phyloP scores from a whole-genome alignment of 2,888 invertebrate species.

The Plemyria rubiginata region DNA sequence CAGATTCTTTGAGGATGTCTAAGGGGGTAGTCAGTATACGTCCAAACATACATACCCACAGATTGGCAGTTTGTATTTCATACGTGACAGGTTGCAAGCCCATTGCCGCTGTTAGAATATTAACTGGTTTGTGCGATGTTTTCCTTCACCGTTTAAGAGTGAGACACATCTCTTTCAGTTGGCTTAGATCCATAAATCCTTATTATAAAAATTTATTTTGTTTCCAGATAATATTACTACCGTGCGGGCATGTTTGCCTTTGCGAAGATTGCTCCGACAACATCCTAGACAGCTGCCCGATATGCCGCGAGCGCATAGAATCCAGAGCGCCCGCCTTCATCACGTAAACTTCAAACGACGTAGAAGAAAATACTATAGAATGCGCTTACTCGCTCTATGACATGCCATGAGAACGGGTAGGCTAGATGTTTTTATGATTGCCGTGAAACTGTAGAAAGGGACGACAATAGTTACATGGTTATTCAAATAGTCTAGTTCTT shows the following conservation, averaged over 20 bases:
- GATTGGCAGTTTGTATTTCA: too few species aligned
- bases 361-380: constrained; percentile 2
- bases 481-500: not conserved
- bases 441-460: not conserved
- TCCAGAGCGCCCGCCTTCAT: constrained; percentile 91
- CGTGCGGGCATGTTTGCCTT: constrained; percentile 95
- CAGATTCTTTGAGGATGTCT: too few species aligned
- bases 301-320: constrained; percentile 89
- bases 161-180: too few species aligned
- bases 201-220: not conserved
- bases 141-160: too few species aligned
- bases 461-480: not conserved
- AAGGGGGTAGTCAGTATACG: too few species aligned
- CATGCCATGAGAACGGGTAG: not conserved
- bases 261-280: constrained; percentile 94
- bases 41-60: too few species aligned
- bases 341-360: constrained; percentile 71
- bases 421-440: not conserved
- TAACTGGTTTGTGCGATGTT: too few species aligned
- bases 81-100: too few species aligned
- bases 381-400: not conserved
- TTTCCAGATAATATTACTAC: constrained; percentile 90
- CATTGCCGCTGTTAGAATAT: too few species aligned
- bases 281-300: constrained; percentile 90
- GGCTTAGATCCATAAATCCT: too few species aligned